These are phyloP conservation scores for Lepidurus arcticus DNA, from an alignment of 1,140 invertebrate species.

Conservation along the genomic window DNA sequence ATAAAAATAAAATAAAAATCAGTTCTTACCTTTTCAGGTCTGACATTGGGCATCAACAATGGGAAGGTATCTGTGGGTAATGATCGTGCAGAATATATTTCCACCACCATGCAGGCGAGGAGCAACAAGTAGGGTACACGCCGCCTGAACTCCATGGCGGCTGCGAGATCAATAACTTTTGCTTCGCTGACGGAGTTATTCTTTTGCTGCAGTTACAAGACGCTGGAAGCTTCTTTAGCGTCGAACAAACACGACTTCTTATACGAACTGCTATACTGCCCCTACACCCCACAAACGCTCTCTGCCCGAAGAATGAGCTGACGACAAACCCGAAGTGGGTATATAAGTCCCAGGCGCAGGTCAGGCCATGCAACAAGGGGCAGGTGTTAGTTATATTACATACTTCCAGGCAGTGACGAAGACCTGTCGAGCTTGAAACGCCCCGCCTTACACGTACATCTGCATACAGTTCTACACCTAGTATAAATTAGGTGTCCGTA, in stretches of 20 bases:
- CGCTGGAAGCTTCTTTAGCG: neutral
- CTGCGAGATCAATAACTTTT: neutral
- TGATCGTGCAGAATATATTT: neutral
- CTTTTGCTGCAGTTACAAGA: neutral
- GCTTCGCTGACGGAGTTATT: neutral
- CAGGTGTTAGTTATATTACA: neutral
- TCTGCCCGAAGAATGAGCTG: neutral
- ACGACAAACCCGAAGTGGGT: neutral
- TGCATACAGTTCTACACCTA: too few species aligned
- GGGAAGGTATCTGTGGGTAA: conserved; percentile 49
- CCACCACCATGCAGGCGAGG: conserved; percentile 1
- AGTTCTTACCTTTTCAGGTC: conserved; percentile 56
- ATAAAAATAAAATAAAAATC: conserved; percentile 15
- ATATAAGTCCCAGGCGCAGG: conserved; percentile 6
- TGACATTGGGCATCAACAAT: conserved; percentile 65
- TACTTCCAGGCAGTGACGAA: too few species aligned
- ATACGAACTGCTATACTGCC: neutral
- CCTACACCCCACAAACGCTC: neutral
- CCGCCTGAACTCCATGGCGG: conserved; percentile 12
- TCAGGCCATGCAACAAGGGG: neutral
- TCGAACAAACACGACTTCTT: neutral
- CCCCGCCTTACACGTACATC: too few species aligned
- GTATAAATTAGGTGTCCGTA: too few species aligned
- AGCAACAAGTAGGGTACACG: conserved; percentile 2
- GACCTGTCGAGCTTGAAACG: too few species aligned